phyloP scores from a whole-genome alignment of 2,888 invertebrate species.

The Eupithecia insigniata region DNA sequence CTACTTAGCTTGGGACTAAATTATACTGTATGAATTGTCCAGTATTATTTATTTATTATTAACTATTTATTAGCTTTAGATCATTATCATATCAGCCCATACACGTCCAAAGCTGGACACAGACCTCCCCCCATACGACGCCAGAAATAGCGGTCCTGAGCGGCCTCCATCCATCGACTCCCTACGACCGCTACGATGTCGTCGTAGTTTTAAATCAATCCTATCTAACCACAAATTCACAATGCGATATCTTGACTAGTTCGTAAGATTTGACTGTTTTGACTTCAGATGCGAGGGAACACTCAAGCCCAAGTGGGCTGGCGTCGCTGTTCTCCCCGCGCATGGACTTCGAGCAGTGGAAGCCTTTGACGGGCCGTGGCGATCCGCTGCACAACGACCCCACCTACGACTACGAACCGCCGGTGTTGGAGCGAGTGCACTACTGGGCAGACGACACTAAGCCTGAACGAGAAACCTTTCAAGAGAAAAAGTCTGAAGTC shows the following conservation, averaged over 20 bases:
- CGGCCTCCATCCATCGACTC: too few relatives aligned
- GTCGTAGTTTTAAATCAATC: not conserved
- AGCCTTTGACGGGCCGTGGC: slow-evolving; percentile 89
- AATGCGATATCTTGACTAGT: not conserved
- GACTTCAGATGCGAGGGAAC: slow-evolving; percentile 65
- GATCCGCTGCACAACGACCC: slow-evolving; percentile 93
- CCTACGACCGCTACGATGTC: too few relatives aligned
- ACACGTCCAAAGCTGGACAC: too few relatives aligned
- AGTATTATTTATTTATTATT: too few relatives aligned
- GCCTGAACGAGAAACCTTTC: slow-evolving; percentile 79
- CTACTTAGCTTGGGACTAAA: too few relatives aligned
- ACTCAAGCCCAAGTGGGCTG: slow-evolving; percentile 55
- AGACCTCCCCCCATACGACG: too few relatives aligned
- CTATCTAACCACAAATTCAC: not conserved
- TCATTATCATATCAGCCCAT: too few relatives aligned
- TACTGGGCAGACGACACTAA: slow-evolving; percentile 90
- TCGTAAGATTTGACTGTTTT: not conserved
- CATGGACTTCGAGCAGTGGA: slow-evolving; percentile 94
- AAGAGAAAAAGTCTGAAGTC: slow-evolving; percentile 87
- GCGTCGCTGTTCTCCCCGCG: slow-evolving; percentile 87
- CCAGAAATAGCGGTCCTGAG: too few relatives aligned
- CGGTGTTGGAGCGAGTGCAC: slow-evolving; percentile 90
- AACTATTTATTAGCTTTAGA: too few relatives aligned
- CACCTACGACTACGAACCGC: slow-evolving; percentile 93
- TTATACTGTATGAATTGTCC: too few relatives aligned